Evolutionary conservation across 2,888 invertebrate species (phyloP).

Genomic region (Synanthedon myopaeformis): DNA sequence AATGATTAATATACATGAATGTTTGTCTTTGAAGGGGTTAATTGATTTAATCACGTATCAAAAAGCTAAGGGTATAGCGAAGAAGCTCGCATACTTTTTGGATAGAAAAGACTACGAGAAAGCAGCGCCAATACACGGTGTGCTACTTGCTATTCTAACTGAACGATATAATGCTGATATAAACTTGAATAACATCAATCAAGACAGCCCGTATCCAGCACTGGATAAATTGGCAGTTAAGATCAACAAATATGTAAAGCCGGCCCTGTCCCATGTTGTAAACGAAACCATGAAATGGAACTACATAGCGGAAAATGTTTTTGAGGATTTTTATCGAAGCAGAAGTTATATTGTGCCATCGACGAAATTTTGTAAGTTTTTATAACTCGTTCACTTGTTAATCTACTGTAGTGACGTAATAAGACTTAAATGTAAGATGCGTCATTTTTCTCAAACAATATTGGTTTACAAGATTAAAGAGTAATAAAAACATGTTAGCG

Average conservation of each 20-base stretch:
- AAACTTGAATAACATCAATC: constrained; percentile 51
- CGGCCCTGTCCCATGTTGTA: constrained; percentile 32
- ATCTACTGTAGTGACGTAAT: no score
- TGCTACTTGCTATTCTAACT: constrained; percentile 27
- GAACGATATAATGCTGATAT: constrained; percentile 25
- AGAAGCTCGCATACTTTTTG: constrained; percentile 27
- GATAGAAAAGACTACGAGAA: constrained; percentile 25
- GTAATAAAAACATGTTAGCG: no score
- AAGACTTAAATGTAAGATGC: no score
- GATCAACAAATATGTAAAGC: constrained; percentile 47
- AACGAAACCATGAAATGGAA: constrained; percentile 41
- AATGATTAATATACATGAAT: not conserved
- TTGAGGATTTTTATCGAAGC: constrained; percentile 25
- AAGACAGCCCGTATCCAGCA: constrained; percentile 30
- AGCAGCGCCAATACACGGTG: constrained; percentile 25
- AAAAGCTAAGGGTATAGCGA: constrained; percentile 22
- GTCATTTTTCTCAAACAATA: no score
- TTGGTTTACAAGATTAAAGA: no score
- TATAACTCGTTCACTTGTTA: not conserved
- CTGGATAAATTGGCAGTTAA: constrained; percentile 26
- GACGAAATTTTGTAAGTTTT: constrained; percentile 47
- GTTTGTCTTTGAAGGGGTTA: constrained; percentile 31
- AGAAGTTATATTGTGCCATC: constrained; percentile 37
- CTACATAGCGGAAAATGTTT: constrained; percentile 32
- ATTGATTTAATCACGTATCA: constrained; percentile 39